These are phyloP conservation scores for Isurus oxyrinchus DNA, from an alignment of 2,113 vertebrate genomes.

Conservation along the genomic window DNA sequence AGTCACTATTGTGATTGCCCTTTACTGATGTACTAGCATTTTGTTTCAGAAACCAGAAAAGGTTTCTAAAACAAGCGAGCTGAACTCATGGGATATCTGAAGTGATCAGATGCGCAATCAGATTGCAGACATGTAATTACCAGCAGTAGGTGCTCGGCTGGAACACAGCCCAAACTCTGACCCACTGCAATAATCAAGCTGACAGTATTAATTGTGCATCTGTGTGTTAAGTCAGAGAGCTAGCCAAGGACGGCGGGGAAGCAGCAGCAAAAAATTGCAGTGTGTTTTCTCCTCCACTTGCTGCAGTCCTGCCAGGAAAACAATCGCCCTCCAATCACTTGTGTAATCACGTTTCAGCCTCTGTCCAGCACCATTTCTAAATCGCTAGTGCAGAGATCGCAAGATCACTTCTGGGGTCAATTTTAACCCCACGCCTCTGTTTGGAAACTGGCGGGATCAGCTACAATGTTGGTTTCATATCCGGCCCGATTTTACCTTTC, in stretches of 20 bases:
- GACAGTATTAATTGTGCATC: background rate
- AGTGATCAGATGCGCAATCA: background rate
- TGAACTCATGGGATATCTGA: background rate
- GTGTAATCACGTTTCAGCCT: too few species aligned
- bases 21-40: background rate
- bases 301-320: background rate
- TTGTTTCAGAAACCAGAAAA: background rate
- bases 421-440: too few species aligned
- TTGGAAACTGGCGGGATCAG: background rate
- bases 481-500: background rate
- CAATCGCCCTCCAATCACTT: background rate
- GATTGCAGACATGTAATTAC: conserved; percentile 16
- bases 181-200: background rate
- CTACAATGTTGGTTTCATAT: background rate
- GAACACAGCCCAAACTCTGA: background rate
- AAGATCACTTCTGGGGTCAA: background rate
- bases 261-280: background rate
- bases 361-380: background rate
- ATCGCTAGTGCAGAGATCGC: background rate
- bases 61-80: background rate
- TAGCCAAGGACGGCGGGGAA: background rate
- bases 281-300: background rate
- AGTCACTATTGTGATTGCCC: background rate
- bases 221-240: background rate
- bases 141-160: background rate